Evolutionary conservation across 2,888 invertebrate species (phyloP).

Genomic region (Entomobrya proxima): DNA sequence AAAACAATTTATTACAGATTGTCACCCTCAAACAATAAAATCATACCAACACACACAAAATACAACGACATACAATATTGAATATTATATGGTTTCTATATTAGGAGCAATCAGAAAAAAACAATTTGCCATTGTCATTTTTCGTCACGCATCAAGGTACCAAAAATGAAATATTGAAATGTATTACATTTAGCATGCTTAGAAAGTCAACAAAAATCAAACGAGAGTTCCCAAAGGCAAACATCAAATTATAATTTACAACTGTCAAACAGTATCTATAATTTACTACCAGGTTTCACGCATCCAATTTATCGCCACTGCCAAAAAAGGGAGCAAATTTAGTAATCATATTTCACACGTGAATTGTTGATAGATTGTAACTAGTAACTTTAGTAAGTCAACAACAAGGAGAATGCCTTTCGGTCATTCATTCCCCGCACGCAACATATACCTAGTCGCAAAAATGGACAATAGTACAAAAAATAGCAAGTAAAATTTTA

Average conservation of each 20-base stretch:
- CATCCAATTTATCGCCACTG: conserved; percentile 13
- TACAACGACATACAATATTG: not conserved
- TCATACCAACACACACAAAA: not conserved
- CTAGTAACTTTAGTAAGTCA: not conserved
- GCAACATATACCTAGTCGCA: not conserved
- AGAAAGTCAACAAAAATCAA: not conserved
- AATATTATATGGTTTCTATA: no score
- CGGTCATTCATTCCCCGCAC: not conserved
- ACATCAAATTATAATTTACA: not conserved
- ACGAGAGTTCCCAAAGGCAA: not conserved
- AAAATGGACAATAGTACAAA: not conserved
- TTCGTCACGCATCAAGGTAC: conserved; percentile 9
- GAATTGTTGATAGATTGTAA: conserved; percentile 6
- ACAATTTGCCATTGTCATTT: not conserved
- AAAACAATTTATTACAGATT: not conserved
- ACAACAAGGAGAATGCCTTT: conserved; percentile 16
- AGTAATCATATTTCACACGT: conserved; percentile 44
- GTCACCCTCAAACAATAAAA: conserved; percentile 19
- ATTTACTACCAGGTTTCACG: not conserved
- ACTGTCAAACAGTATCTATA: not conserved
- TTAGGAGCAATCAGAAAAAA: not conserved
- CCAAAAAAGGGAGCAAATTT: conserved; percentile 35
- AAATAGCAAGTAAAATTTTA: not conserved
- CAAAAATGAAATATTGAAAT: not conserved
- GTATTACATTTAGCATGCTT: not conserved